A percentile compares a stretch with the other conserved stretches of the same genome.
These are phyloP conservation scores for Tiliacea aurago DNA, from an alignment of 2,888 invertebrate genomes.

Conservation along the genomic window DNA sequence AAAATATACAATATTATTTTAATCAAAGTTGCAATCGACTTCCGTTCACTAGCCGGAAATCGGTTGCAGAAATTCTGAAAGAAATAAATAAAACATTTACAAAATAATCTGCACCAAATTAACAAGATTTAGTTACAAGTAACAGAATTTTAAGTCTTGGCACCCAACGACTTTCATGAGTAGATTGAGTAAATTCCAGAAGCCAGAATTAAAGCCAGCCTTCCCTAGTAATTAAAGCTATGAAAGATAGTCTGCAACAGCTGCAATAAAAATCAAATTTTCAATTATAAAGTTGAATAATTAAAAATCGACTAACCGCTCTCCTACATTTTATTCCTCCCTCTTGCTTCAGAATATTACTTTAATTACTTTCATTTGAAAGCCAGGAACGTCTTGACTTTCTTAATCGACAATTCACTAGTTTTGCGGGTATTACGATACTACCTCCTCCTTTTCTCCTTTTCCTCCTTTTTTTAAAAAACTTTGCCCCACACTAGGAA, in stretches of 20 bases:
- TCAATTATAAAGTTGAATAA: conserved; percentile 49
- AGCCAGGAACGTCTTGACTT: conserved; percentile 25
- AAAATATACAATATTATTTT: no score
- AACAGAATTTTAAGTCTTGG: no score
- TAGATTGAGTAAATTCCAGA: background rate
- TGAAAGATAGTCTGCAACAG: conserved; percentile 13
- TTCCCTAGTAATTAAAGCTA: conserved; percentile 1
- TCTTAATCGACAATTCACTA: conserved; percentile 26
- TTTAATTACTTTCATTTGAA: conserved; percentile 46
- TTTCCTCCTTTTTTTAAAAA: no score
- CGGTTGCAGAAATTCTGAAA: no score
- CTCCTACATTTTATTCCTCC: conserved; percentile 28
- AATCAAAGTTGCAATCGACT: no score
- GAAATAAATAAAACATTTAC: no score
- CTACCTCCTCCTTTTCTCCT: no score
- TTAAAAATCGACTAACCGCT: conserved; percentile 44
- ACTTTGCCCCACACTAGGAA: no score
- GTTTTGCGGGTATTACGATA: background rate
- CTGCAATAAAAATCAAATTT: conserved; percentile 38
- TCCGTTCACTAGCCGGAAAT: no score
- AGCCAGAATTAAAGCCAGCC: background rate
- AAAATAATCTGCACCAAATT: no score
- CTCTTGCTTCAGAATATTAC: conserved; percentile 36
- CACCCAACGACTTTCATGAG: no score
- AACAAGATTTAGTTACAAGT: no score